Base-by-base conservation (phyloP, 2,113 vertebrate genomes). In the Oncorhynchus clarkii region DNA sequence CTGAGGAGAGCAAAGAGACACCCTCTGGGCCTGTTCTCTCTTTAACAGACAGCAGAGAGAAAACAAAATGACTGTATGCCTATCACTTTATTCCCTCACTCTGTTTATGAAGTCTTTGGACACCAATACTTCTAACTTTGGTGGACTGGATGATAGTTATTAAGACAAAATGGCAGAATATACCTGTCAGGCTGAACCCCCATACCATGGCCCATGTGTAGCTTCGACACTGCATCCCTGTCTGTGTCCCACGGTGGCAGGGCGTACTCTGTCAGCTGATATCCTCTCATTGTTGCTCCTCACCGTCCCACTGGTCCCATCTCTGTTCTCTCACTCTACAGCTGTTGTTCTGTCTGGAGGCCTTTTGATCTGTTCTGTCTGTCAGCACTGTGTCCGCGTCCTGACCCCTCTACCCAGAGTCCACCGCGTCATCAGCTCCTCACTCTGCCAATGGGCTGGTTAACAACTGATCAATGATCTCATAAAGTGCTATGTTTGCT, bases 311-410 rank as follows among this genome's bases (percentile, higher is more conserved):
- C 7, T 5, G 13, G n/a, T 54, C 18, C 9, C 34, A 11, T 14
- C n/a, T 67, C 27, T 31, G 11, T 13, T 31, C 12, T n/a, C 18
- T 64, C 54, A 3, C 51, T 49, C 70, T 27, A 57, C 60, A 45
- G 24, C 59, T 70, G 34, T 54, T 62, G n/a, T 62, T 62, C 59
- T 62, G 51, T 54, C 51, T 54, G 3, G 6, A 62, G 20, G 59
- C 34, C 59, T 67, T 20, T 75, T 69, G 66, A 59, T 34, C 16
- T 51, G 48, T 16, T 16, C 5, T 26, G 72, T 78, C 45, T n/a
- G 39, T 78, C 70, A 57, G 60, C 39, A 18, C 64, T 45, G 4
- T 45, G 20, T 20, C 20, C 48, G n/a, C 3, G 1, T 26, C 22
- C n/a, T 51, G n/a, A 71, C 69, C 45, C 59, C 5, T 62, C 20